Conservation (phyloP, 2,797 vertebrate genomes). For the Adrianichthys oophorus region DNA sequence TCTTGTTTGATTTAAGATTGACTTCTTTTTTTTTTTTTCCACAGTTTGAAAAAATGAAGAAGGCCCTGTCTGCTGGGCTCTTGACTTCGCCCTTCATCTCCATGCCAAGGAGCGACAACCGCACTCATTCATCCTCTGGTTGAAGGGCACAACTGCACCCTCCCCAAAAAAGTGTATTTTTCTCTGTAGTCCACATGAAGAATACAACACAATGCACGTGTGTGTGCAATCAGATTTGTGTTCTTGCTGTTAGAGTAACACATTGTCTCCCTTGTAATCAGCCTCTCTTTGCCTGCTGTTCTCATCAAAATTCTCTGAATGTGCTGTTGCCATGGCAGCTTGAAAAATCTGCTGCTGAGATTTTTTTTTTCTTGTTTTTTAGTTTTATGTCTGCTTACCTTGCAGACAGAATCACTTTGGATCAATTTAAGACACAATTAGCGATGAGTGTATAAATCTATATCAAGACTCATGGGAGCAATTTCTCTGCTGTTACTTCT, state of each 20-base stretch:
- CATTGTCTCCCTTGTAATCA: slow-evolving; percentile 79
- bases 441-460: slow-evolving; percentile 40
- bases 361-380: slow-evolving; percentile 52
- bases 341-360: slow-evolving; percentile 70
- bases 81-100: slow-evolving; percentile 43
- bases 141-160: slow-evolving; percentile 30
- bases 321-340: slow-evolving; percentile 82
- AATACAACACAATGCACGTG: slow-evolving; percentile 24
- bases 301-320: slow-evolving; percentile 82
- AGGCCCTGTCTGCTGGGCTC: slow-evolving; percentile 24
- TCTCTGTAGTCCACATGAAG: slow-evolving; percentile 37
- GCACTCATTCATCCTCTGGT: slow-evolving; percentile 30
- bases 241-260: slow-evolving; percentile 72
- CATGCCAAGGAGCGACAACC: slow-evolving; percentile 24
- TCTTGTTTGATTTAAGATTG: slow-evolving; percentile 61
- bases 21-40: slow-evolving; percentile 30
- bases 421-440: slow-evolving; percentile 50
- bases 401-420: slow-evolving; percentile 50
- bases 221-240: slow-evolving; percentile 67
- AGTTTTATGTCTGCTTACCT: slow-evolving; percentile 43
- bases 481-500: slow-evolving; percentile 4
- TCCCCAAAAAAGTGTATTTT: slow-evolving; percentile 24
- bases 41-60: slow-evolving; percentile 10
- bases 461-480: no score
- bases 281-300: slow-evolving; percentile 68